Conservation (phyloP, 1,140 invertebrate species). For the Pseudomyrmex cubaensis region DNA sequence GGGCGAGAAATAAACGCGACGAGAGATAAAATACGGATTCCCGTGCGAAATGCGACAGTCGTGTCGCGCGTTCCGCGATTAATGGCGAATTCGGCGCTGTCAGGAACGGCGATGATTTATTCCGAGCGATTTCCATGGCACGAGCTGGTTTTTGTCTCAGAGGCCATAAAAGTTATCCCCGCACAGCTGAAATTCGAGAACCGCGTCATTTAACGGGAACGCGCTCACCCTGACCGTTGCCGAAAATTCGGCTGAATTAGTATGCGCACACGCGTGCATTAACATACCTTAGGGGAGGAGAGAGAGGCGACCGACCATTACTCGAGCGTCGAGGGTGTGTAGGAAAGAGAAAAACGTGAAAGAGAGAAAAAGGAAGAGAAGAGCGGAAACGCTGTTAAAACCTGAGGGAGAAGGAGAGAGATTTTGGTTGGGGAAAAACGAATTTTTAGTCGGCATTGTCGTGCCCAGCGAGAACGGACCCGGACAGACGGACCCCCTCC, state of each 20-base stretch:
- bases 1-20: conserved; percentile 27
- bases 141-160: conserved; percentile 62
- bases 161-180: conserved; percentile 69
- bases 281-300: conserved; percentile 80
- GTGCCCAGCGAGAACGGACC: conserved; percentile 54
- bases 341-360: conserved; percentile 65
- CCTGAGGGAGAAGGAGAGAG: conserved; percentile 52
- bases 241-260: conserved; percentile 84
- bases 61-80: not conserved
- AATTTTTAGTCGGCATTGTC: conserved; percentile 74
- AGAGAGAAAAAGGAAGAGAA: conserved; percentile 57
- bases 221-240: conserved; percentile 69
- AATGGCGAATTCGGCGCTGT: conserved; percentile 41
- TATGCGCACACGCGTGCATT: conserved; percentile 82
- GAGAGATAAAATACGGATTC: conserved; percentile 5
- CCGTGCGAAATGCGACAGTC: conserved; percentile 18
- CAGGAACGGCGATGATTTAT: conserved; percentile 51
- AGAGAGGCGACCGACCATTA: conserved; percentile 78
- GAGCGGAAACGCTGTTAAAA: conserved; percentile 64
- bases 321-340: conserved; percentile 67
- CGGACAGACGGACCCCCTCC: conserved; percentile 61
- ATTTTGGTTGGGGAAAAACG: conserved; percentile 67
- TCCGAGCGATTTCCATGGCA: conserved; percentile 30
- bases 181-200: conserved; percentile 72
- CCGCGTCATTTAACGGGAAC: conserved; percentile 75